Evolutionary conservation across 2,113 vertebrate genomes (phyloP), one percentile per base, ranked within the genome.

Genomic region (Chlorocebus sabaeus): DNA sequence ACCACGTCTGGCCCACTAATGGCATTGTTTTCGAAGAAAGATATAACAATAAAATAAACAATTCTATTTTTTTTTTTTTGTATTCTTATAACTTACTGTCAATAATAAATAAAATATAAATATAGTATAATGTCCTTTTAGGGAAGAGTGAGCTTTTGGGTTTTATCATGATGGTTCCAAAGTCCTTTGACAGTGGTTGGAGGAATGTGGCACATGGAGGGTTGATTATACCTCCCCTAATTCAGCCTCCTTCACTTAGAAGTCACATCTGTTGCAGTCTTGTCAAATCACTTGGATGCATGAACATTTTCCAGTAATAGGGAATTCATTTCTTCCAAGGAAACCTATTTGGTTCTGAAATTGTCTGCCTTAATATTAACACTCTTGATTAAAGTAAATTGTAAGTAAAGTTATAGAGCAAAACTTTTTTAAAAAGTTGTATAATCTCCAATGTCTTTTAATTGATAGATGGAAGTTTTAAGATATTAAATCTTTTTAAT

Each of bases 401-500:
- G 35, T 38, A n/a, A 73, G 55, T 87, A 92, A 91, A 75, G 10
- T 92, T 96, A 20, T 80, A 43, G 57, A 90, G 43, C 52, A 96
- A 88, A 92, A 52, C 6, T 78, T 97, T 97, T 90, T 93, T 55
- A 30, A 67, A 89, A 76, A 68, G 22, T 3, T 75, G 5, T 80
- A 2, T 90, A 86, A 38, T 93, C n/a, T 55, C 95, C 55, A 96
- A 5, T 89, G 88, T 57, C 12, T 96, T 96, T 96, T 90, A 97
- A 83, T 89, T 73, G 27, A 48, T 78, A 59, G 35, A 48, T 40
- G 45, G 23, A 55, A 87, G 38, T 75, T 90, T 92, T 50, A 67
- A 93, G 43, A 45, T 81, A 61, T n/a, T 95, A 72, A 92, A 83
- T 95, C 43, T 85, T 5, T 93, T 83, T 76, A 40, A 68, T 72